A percentile compares a stretch with the other conserved stretches of the same genome.
Evolutionary conservation across 2,888 invertebrate species (phyloP).

Genomic region (Clunio marinus): DNA sequence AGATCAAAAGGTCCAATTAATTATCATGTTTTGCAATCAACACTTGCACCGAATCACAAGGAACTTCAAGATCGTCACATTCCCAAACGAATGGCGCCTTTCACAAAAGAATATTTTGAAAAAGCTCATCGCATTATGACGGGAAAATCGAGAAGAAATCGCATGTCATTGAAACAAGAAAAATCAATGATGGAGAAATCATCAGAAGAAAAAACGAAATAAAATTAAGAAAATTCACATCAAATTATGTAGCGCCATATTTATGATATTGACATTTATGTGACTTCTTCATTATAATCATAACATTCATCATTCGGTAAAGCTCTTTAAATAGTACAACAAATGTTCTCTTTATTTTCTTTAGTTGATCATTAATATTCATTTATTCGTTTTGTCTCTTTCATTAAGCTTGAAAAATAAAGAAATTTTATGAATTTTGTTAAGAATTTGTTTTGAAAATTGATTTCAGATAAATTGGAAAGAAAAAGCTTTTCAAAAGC

Average conservation of each 20-base stretch:
- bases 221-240: background rate
- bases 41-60: conserved; percentile 15
- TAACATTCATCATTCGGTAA: too few species aligned
- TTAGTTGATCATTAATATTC: too few species aligned
- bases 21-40: conserved; percentile 47
- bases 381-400: too few species aligned
- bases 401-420: too few species aligned
- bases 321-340: too few species aligned
- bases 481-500: too few species aligned
- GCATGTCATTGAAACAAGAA: background rate
- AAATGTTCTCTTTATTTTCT: too few species aligned
- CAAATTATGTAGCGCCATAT: conserved; percentile 30
- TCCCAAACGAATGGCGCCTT: conserved; percentile 39
- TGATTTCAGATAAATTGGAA: too few species aligned
- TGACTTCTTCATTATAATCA: too few species aligned
- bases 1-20: conserved; percentile 45
- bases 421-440: too few species aligned
- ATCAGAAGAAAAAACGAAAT: background rate
- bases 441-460: too few species aligned
- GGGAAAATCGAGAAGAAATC: conserved; percentile 17
- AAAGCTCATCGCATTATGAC: conserved; percentile 40
- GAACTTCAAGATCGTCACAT: conserved; percentile 32
- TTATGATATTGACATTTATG: conserved; percentile 14
- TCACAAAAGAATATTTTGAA: conserved; percentile 41
- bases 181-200: background rate